Base-by-base conservation (phyloP, 1,140 invertebrate genomes). In the Euwallacea similis region DNA sequence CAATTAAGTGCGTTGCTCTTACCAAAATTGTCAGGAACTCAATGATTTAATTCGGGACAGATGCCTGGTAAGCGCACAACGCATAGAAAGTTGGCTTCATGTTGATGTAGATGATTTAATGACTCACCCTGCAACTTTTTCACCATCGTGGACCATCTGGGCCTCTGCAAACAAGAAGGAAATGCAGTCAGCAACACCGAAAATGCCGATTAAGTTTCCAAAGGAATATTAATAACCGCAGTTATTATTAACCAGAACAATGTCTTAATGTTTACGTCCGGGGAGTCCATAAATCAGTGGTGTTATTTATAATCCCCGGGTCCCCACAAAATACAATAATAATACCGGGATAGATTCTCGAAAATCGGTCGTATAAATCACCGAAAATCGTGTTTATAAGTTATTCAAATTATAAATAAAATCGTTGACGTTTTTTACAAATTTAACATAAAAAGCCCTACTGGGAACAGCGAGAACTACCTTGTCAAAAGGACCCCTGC, bases 381-480 rank as follows among this genome's bases (percentile, higher is more conserved):
- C 11, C 42, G 47, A 11, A 61, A 43, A 61, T 61, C 42, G 42
- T 68, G 55, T 42, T 13, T 33, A 68, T 68, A 68, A 47, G 44
- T 68, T 68, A 68, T 60, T 61, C 21, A 68, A 60, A 59, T 43
- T 68, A 68, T 68, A 68, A 68, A 68, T 68, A 60, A 68, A 68
- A 68, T 60, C 21, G 68, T 64, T 63, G 68, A 70, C 68, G 68
- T 58, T 70, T 70, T 60, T 70, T 70, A 70, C 68, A 70, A 70
- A 70, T 70, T 70, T 55, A 64, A 64, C 68, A 63, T 63, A 70
- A 70, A 70, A 69, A 63, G 53, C 41, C 68, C 61, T 44, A 55
- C 60, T 54, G 68, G 13, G 61, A 70, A 70, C 68, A 70, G 68
- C 60, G 68, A 70, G 68, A 70, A 70, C 60, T 70, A 70, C 61